Conservation (phyloP, 1,140 invertebrate genomes). For the Philotrypesis tridentata region DNA sequence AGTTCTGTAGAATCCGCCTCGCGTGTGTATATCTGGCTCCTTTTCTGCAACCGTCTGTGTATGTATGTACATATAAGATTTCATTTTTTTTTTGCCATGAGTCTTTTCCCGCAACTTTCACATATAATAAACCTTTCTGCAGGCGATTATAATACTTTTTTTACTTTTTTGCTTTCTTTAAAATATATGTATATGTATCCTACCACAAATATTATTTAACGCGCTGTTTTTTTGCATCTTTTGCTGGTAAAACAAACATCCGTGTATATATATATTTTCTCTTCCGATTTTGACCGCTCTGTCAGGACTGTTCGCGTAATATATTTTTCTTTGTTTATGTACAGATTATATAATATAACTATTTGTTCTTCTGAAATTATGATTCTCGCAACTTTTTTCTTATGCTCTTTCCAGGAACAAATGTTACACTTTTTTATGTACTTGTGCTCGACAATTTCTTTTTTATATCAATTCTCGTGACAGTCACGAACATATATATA, state of each 20-base stretch:
- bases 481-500: conserved; percentile 35
- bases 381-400: conserved; percentile 23
- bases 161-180: conserved; percentile 54
- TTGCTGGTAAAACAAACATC: conserved; percentile 6
- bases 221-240: conserved; percentile 42
- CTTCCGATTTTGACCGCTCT: conserved; percentile 36
- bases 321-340: conserved; percentile 51
- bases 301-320: conserved; percentile 18
- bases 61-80: conserved; percentile 32
- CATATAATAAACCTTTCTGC: conserved; percentile 11
- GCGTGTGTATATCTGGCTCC: not conserved
- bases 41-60: not conserved
- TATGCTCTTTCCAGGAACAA: conserved; percentile 50
- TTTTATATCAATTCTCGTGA: not conserved
- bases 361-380: conserved; percentile 39
- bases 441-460: not conserved
- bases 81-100: conserved; percentile 8
- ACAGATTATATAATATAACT: conserved; percentile 54
- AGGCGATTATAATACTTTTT: conserved; percentile 14
- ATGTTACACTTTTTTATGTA: conserved; percentile 21
- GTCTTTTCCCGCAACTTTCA: not conserved
- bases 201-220: conserved; percentile 60
- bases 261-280: not conserved
- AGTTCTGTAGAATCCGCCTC: not conserved
- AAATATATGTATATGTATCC: conserved; percentile 62